phyloP scores from a whole-genome alignment of 2,797 vertebrate genomes.

The Danio aesculapii region DNA sequence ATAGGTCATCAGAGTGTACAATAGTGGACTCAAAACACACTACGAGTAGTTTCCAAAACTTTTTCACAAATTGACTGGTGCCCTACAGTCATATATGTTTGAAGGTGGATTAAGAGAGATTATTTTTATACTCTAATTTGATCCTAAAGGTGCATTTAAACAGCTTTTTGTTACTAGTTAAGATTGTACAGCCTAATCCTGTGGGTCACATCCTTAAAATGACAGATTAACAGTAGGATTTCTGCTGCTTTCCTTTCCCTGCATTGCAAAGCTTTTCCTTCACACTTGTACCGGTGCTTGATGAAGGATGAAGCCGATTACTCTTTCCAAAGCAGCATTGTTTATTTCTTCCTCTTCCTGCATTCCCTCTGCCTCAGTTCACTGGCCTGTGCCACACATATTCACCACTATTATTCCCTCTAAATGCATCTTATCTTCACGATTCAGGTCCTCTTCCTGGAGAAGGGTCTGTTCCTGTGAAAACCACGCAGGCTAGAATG shows the following conservation, averaged over 20 bases:
- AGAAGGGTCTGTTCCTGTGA: conserved; percentile 52
- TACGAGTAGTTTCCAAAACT: too few species aligned
- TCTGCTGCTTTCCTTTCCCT: conserved; percentile 9
- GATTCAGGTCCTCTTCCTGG: conserved; percentile 41
- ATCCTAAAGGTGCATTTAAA: background rate
- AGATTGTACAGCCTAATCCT: background rate
- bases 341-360: conserved; percentile 49
- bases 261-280: background rate
- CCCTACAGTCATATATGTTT: background rate
- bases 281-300: conserved; percentile 2
- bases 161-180: background rate
- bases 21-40: too few species aligned
- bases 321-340: conserved; percentile 41
- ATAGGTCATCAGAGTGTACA: too few species aligned
- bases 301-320: conserved; percentile 41
- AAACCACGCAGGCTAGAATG: conserved; percentile 31
- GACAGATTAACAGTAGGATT: conserved; percentile 19
- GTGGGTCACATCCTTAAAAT: conserved; percentile 14
- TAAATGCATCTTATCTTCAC: conserved; percentile 32
- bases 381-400: conserved; percentile 23
- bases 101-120: background rate
- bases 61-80: too few species aligned
- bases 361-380: conserved; percentile 17
- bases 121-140: background rate
- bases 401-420: conserved; percentile 23